These are phyloP conservation scores for Abrostola triplasia DNA, from an alignment of 2,888 invertebrate genomes.

Conservation along the genomic window DNA sequence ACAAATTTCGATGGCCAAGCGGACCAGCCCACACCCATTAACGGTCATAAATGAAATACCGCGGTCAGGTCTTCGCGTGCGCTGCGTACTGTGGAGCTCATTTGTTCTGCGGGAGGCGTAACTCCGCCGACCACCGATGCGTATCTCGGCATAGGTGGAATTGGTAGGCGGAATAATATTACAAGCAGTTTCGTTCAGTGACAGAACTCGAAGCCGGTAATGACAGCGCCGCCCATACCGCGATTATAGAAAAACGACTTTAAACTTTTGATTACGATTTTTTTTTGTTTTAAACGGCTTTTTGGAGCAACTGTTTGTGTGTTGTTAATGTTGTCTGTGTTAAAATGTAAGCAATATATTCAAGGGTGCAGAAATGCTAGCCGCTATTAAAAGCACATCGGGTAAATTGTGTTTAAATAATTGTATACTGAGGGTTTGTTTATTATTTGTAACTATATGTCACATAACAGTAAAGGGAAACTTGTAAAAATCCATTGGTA, in stretches of 20 bases:
- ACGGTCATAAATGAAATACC: not conserved
- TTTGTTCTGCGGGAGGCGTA: slow-evolving; percentile 1
- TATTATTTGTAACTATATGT: no score
- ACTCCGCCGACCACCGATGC: slow-evolving; percentile 1
- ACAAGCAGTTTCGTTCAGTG: slow-evolving; percentile 4
- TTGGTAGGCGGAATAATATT: slow-evolving; percentile 4
- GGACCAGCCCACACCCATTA: slow-evolving; percentile 1
- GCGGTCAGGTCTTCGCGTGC: not conserved
- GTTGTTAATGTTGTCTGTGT: no score
- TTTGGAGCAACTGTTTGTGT: not conserved
- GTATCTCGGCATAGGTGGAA: slow-evolving; percentile 1
- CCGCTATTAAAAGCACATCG: no score
- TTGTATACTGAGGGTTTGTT: no score
- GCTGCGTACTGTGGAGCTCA: not conserved
- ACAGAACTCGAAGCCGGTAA: not conserved
- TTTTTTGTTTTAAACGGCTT: not conserved
- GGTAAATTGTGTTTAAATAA: no score
- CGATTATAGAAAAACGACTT: not conserved
- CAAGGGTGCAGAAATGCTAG: no score
- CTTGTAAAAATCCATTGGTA: no score
- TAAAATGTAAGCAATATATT: no score
- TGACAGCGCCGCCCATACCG: not conserved
- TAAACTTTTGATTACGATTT: not conserved
- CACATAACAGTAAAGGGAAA: no score
- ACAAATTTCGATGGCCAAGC: not conserved